A percentile compares a stretch with the other conserved stretches of the same genome.
phyloP scores from a whole-genome alignment of 1,140 invertebrate genomes.

The Megathymus violae region DNA sequence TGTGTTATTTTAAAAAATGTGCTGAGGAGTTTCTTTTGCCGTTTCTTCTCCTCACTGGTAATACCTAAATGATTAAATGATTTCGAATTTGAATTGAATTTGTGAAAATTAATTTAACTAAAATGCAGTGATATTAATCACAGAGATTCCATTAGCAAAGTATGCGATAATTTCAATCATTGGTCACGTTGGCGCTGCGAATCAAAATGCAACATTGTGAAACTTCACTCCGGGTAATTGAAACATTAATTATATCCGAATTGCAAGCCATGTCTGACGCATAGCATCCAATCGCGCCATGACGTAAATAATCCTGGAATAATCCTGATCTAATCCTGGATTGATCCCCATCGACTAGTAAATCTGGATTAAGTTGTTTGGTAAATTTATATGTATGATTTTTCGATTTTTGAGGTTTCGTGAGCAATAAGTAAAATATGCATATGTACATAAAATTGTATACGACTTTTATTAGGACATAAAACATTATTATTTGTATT shows the following conservation, averaged over 20 bases:
- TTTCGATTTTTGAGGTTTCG: too few relatives aligned
- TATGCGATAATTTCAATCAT: slow-evolving; percentile 4
- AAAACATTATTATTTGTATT: too few relatives aligned
- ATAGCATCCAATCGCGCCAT: background rate
- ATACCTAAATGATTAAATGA: too few relatives aligned
- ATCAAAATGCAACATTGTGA: slow-evolving; percentile 30
- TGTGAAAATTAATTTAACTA: background rate
- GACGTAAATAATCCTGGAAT: slow-evolving; percentile 23
- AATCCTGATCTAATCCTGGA: slow-evolving; percentile 8
- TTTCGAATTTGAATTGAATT: too few relatives aligned
- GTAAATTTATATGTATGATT: background rate
- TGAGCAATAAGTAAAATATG: too few relatives aligned
- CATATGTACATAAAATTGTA: too few relatives aligned
- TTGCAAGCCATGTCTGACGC: slow-evolving; percentile 13
- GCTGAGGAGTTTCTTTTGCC: too few relatives aligned
- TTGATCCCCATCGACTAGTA: background rate
- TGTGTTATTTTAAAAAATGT: too few relatives aligned
- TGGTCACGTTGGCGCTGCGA: slow-evolving; percentile 3
- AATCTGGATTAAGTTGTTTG: slow-evolving; percentile 1
- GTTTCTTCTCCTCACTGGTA: too few relatives aligned
- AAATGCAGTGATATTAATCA: background rate
- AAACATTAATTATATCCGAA: slow-evolving; percentile 25
- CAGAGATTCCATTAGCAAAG: background rate
- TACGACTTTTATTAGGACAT: too few relatives aligned
- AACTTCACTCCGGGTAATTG: slow-evolving; percentile 31